Evolutionary conservation across 2,797 vertebrate genomes (phyloP).

Genomic region (Rhynchotus rufescens): DNA sequence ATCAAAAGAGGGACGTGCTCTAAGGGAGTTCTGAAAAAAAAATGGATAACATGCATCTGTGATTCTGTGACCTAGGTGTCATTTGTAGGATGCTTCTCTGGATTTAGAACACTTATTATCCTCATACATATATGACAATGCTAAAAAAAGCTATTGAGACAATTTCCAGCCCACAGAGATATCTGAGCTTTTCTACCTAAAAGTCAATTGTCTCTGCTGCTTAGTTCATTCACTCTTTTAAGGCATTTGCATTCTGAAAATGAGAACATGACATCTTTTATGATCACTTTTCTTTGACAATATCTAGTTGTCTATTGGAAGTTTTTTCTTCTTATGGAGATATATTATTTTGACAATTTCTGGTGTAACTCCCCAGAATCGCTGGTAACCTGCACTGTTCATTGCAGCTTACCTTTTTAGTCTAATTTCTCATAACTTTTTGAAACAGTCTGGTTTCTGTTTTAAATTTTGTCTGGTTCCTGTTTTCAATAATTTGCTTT

Average conservation of each 20-base stretch:
- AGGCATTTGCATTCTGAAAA: neutral
- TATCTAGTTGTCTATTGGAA: neutral
- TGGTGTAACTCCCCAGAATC: neutral
- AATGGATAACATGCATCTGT: neutral
- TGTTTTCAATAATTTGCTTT: neutral
- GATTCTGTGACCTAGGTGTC: neutral
- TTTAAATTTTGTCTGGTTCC: neutral
- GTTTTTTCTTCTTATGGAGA: neutral
- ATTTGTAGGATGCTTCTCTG: neutral
- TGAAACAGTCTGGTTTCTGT: neutral
- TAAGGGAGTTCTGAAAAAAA: neutral
- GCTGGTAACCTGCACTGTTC: neutral
- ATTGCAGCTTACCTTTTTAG: neutral
- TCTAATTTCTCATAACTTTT: neutral
- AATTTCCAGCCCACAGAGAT: neutral
- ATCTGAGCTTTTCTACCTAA: neutral
- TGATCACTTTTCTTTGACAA: neutral
- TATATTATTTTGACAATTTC: neutral
- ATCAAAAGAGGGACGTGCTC: neutral
- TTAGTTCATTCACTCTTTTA: neutral
- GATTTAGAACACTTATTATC: neutral
- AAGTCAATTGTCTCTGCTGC: neutral
- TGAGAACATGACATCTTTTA: neutral
- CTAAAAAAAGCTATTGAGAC: neutral
- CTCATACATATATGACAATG: neutral